Percentiles rank a stretch among this genome's conserved stretches.
These are phyloP conservation scores for Mya arenaria DNA, from an alignment of 1,140 invertebrate species.

Conservation along the genomic window DNA sequence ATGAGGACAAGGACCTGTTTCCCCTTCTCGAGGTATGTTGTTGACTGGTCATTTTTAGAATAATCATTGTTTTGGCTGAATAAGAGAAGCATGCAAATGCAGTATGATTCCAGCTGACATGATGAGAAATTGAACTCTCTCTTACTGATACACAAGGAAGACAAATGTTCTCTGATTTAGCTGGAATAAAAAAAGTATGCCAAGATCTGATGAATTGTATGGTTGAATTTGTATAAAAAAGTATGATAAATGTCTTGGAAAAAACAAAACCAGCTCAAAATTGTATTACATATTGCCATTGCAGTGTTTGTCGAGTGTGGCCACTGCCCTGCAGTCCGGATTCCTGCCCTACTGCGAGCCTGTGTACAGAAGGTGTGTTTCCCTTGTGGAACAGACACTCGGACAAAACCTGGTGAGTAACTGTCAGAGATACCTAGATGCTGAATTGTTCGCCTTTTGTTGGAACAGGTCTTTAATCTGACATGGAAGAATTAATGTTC, in stretches of 20 bases:
- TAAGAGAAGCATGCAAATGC: no score
- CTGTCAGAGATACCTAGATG: background rate
- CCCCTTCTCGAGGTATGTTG: conserved; percentile 92
- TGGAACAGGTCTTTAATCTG: no score
- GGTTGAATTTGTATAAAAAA: no score
- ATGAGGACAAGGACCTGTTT: conserved; percentile 99
- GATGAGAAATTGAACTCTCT: conserved; percentile 1
- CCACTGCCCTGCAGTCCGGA: conserved; percentile 97
- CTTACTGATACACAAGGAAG: background rate
- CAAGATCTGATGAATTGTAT: no score
- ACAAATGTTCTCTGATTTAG: background rate
- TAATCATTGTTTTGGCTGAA: no score
- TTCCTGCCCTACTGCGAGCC: conserved; percentile 99
- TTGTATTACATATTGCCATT: no score
- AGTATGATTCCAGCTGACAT: background rate
- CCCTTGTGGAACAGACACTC: conserved; percentile 97
- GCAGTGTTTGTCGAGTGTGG: conserved; percentile 97
- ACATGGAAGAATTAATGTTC: no score
- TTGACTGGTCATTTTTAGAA: background rate
- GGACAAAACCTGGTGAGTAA: conserved; percentile 94
- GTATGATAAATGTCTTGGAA: no score
- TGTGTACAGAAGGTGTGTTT: conserved; percentile 97
- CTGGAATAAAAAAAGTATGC: no score
- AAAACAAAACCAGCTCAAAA: no score
- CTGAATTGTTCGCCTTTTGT: no score